Evolutionary conservation across 2,113 vertebrate species (phyloP), one percentile per base, ranked within the genome.

Genomic region (Tylochromis polylepis): DNA sequence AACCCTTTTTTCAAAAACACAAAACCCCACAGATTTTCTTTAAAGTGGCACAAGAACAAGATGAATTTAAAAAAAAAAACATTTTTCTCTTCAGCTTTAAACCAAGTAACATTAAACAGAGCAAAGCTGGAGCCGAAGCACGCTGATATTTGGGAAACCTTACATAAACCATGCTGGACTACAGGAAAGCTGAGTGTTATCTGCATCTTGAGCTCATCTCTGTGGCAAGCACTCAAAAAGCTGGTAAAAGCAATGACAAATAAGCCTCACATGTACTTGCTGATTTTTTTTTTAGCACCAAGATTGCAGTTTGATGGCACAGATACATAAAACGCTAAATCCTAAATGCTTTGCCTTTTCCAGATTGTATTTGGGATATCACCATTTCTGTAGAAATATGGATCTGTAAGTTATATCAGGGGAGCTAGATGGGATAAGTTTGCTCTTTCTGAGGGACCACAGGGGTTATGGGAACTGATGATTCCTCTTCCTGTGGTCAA

Each of bases 401-500:
- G 36, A 75, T 82, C 31, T 38, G 38, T 87, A 79, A 86, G 70
- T 34, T 83, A 27, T 82, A 53, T 34, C 60, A 15, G 24, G 38
- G 31, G 57, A 24, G 79, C 79, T 56, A 27, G 3, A 4, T 22
- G 11, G 83, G n/a, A 36, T 90, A 36, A 38, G 11, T 53, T 92
- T 88, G 58, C 77, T 46, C 58, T 41, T 87, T 58, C 72, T 55
- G 31, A 77, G 67, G 31, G 86, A 86, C 34, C 59, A n/a, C 58
- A 5, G 51, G 78, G 82, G 84, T 89, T 84, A 72, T 90, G 91
- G 90, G 87, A 91, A 93, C 59, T n/a, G 59, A 87, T 59, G 70
- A 89, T 88, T 75, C 24, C 81, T 82, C 90, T 91, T 91, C 84
- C 83, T 92, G 65, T 88, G 83, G 87, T 82, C 92, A 91, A 75